Conservation (phyloP, 2,888 invertebrate genomes). For the Candidula unifasciata region DNA sequence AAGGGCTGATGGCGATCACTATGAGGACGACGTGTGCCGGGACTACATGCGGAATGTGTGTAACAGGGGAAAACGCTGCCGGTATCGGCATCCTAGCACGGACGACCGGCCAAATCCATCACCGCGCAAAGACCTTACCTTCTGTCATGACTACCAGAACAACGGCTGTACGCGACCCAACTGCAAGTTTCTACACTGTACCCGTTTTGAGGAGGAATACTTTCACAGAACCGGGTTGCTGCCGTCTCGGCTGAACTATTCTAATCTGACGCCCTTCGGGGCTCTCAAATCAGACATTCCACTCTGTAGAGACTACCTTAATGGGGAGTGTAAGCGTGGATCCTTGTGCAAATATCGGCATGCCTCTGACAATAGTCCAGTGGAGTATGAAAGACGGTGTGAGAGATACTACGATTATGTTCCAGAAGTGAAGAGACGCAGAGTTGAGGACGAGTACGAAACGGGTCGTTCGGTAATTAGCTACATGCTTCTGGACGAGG, state of each 20-base stretch:
- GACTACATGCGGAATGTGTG: conserved; percentile 83
- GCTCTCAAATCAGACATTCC: conserved; percentile 76
- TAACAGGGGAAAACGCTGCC: conserved; percentile 82
- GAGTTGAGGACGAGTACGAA: conserved; percentile 63
- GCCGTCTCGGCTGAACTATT: conserved; percentile 79
- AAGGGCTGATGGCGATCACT: conserved; percentile 55
- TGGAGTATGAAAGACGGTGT: conserved; percentile 43
- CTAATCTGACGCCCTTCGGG: conserved; percentile 65
- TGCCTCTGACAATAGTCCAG: conserved; percentile 53
- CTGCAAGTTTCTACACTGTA: conserved; percentile 88
- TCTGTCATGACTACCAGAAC: conserved; percentile 84
- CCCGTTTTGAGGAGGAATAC: conserved; percentile 85
- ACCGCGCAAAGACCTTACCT: conserved; percentile 76
- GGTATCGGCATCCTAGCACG: conserved; percentile 80
- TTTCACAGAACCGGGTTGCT: conserved; percentile 86
- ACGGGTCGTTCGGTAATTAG: conserved; percentile 27
- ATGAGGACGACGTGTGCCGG: conserved; percentile 80
- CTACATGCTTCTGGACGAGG: conserved; percentile 80
- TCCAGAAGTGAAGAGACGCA: conserved; percentile 64
- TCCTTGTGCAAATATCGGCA: conserved; percentile 80
- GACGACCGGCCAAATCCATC: conserved; percentile 60
- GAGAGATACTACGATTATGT: conserved; percentile 56
- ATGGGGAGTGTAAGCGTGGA: conserved; percentile 81
- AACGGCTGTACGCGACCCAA: conserved; percentile 85
- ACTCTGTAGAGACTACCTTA: conserved; percentile 83